Evolutionary conservation across 1,140 invertebrate species (phyloP), one percentile per base, ranked within the genome.

Genomic region (Homarus americanus): DNA sequence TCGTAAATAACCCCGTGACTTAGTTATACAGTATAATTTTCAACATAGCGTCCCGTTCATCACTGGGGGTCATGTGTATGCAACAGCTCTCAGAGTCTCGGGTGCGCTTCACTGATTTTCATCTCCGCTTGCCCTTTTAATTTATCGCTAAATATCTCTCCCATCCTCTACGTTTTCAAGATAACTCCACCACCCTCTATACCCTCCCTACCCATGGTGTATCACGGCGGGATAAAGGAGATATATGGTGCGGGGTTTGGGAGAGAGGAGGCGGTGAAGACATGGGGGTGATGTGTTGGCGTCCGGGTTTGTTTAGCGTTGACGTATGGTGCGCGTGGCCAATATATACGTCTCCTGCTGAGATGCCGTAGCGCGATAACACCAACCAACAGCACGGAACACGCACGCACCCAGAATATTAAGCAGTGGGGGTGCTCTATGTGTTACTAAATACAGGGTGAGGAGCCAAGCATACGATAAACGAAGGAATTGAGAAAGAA

Each of bases 21-120:
- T 90, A 44, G 80, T 90, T 90, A 90, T 90, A 90, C 87, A 90
- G 87, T 90, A 90, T 90, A 83, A 83, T 90, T 90, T 90, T 90
- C 79, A 90, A 83, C 87, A 82, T 83, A 90, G 44, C 87, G 80
- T 90, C 87, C 87, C 87, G 87, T 90, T 63, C 69, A 90, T 90
- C 87, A 90, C 66, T 63, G 5, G 17, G 41, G 73, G 78, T 90
- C 87, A 90, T 90, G 87, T 75, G 80, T 82, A 90, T 90, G 87
- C 87, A 90, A 76, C 80, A 83, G 66, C 44, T 58, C 69, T 32
- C 32, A 69, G 32, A 69, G 38, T 58, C 40, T 38, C 53, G 34
- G 49, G 9, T 12, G 40, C 20, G 53, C 36, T 38, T 79, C 75
- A 32, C 58, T 66, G 73, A 53, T 58, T 78, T 63, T 58, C 73